Evolutionary conservation across 1,140 invertebrate genomes (phyloP), one percentile per base, ranked within the genome.

Genomic region (Coptotermes formosanus): DNA sequence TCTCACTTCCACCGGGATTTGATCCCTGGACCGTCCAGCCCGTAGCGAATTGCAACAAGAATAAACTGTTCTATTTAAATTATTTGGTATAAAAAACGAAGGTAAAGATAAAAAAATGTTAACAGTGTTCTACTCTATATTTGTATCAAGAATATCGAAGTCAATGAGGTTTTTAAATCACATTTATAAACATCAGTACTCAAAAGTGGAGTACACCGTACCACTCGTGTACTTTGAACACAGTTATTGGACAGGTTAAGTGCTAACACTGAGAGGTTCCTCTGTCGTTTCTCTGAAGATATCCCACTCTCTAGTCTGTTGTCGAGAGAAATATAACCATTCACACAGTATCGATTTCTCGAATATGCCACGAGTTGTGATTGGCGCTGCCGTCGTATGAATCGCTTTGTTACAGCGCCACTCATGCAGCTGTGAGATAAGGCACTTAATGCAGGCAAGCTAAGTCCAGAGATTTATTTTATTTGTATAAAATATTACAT

Each of bases 341-440:
- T 75, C n/a, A 75, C 2, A n/a, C 64, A n/a, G 64, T 75, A 75
- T 75, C 64, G 64, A 75, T 75, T 75, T 75, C 64, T 30, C 64
- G 7, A 75, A 75, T 25, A 25, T 75, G 64, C 64, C 64, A 75
- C 64, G n/a, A 16, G 64, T 25, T 75, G 64, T 75, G 64, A 75
- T 75, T 75, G 64, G 64, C 64, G 64, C 64, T 75, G n/a, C 64
- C n/a, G 64, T 75, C 64, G 64, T 75, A 30, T 75, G 64, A 8
- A 30, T 25, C 25, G 64, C 64, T 75, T 75, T 75, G 64, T 75
- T 75, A 75, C 64, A 75, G n/a, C 64, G 64, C 64, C 64, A 75
- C 25, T 75, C 64, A 75, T 75, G 64, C 64, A 75, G n/a, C n/a
- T 14, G 25, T n/a, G 64, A 75, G 64, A 75, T 75, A 75, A 75